Evolutionary conservation across 2,888 invertebrate species (phyloP), one percentile per base, ranked within the genome.

Genomic region (Campoletis raptor): DNA sequence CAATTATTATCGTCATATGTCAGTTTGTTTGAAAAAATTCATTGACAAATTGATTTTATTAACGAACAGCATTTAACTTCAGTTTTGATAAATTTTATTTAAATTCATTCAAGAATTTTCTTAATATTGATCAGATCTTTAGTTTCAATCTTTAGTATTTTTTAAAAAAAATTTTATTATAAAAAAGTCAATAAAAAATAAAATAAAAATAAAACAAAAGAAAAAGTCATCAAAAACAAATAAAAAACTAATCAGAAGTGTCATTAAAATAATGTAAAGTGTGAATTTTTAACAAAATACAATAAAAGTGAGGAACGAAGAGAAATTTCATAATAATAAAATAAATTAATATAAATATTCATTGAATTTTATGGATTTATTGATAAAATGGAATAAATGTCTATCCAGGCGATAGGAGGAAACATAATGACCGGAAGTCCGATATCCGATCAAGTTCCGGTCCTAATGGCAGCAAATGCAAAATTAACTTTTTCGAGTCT

Each of bases 341-440:
- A 10, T 8, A 3, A 3, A 45, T 12, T 66, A 18, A 37, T 15
- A 37, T 15, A 30, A 66, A 36, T 7, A 64, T 15, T 57, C 5
- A 12, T n/a, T 5, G 57, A 61, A 4, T 9, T 54, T 54, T 66
- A 52, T 21, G 45, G 52, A 57, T 83, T 57, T 74, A 70, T 45
- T 7, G 64, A 12, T 37, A 36, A 76, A 45, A 10, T 15, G 21
- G 57, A 45, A 42, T 77, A 37, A 81, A 45, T 42, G 64, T 42
- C 12, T 21, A 30, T 24, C 2, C 91, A 96, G 96, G 97, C 98
- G 18, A 95, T 99, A 42, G 98, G 97, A 48, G 99, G 99, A 40
- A 99, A 99, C 94, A 97, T 99, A 87, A 97, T 99, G 95, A 99
- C 99, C 0, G 98, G 98, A 21, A 99, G 99, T 94, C 99, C 99